Base-by-base conservation (phyloP, 2,888 invertebrate species). In the Melanostoma scalare region DNA sequence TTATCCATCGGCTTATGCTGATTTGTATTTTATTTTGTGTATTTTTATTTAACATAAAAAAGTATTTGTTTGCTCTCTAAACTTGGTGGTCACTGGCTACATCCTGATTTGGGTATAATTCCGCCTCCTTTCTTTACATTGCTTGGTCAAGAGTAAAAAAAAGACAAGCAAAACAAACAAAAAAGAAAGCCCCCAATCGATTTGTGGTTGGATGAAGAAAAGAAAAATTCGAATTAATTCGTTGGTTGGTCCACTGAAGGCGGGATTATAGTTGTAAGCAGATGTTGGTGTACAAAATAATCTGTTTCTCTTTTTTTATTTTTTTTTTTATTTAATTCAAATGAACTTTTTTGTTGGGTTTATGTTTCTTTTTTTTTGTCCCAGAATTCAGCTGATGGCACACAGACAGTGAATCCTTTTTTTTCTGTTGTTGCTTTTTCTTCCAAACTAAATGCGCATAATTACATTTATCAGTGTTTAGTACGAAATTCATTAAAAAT, bases 381-480 rank as follows among this genome's bases (percentile, higher is more conserved):
- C 52, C 56, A 46, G 31, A 53, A 6, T 20, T 53, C 35, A 30
- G 46, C 42, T 40, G 8, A 46, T n/a, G 44, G 42, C 44, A 53
- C 31, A 40, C 44, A 33, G 61, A 46, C 30, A 40, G 35, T 4
- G 20, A 76, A 73, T 77, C 56, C 68, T 68, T 63, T 67, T 63
- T 53, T 50, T 53, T 58, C 20, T 20, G 20, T 20, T 20, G 20
- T 20, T 20, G 20, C 20, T 20, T 20, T 20, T 20, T 20, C 20
- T 67, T 58, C 48, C 33, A 60, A 73, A 82, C 61, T 82, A 82
- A 82, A 82, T 82, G 81, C 81, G 81, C 81, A 82, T 82, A 82
- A 77, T 82, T 77, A 73, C 82, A 82, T 77, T 82, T 82, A 82
- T 82, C 77, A 68, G 82, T 63, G 56, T 67, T 82, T 81, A 77